Percentiles rank a stretch among this genome's conserved stretches.
Evolutionary conservation across 1,140 invertebrate genomes (phyloP).

Genomic region (Drosophila orosa): DNA sequence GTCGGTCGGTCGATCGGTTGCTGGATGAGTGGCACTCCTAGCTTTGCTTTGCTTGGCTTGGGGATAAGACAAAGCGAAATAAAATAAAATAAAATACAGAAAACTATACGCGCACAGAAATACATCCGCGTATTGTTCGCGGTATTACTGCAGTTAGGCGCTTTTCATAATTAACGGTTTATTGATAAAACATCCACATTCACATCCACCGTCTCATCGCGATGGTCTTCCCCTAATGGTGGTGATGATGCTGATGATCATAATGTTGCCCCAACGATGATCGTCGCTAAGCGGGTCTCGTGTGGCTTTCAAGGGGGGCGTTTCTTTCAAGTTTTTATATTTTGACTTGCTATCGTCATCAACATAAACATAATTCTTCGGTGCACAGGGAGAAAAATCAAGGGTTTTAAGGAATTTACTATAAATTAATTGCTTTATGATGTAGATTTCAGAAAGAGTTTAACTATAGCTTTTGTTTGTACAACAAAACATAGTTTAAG

Average conservation of each 20-base stretch:
- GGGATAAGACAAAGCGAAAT: constrained; percentile 53
- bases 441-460: not conserved
- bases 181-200: constrained; percentile 70
- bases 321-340: constrained; percentile 10
- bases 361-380: constrained; percentile 77
- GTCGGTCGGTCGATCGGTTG: constrained; percentile 24
- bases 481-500: not conserved
- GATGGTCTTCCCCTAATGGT: constrained; percentile 18
- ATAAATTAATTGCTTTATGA: not conserved
- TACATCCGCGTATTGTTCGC: constrained; percentile 77
- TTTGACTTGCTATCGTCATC: constrained; percentile 59
- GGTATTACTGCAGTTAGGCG: constrained; percentile 61
- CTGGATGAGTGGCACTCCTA: constrained; percentile 78
- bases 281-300: constrained; percentile 35
- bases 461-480: too few relatives aligned
- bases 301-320: constrained; percentile 65
- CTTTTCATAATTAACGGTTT: constrained; percentile 76
- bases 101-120: constrained; percentile 44
- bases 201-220: constrained; percentile 26
- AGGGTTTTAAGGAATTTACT: not conserved
- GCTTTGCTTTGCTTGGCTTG: constrained; percentile 40
- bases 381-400: not conserved
- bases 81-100: constrained; percentile 31
- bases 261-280: constrained; percentile 15
- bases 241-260: constrained; percentile 29